Evolutionary conservation across 1,140 invertebrate species (phyloP).

Genomic region (Hylyphantes graminicola): DNA sequence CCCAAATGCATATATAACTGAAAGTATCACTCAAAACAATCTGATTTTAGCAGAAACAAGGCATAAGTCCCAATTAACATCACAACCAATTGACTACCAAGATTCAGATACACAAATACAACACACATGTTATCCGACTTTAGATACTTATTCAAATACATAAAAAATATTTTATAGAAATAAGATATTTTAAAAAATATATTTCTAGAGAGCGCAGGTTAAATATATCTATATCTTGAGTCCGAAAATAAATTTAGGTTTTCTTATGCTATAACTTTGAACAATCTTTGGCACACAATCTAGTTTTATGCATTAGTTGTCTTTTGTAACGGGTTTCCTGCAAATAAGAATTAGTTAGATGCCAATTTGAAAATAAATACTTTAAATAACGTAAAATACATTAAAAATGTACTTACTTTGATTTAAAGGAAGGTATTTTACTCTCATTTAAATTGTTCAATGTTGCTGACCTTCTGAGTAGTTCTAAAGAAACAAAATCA

Average conservation of each 20-base stretch:
- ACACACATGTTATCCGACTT: too few relatives aligned
- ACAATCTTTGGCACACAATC: slow-evolving; percentile 8
- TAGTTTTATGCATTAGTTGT: not conserved
- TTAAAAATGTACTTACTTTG: slow-evolving; percentile 6
- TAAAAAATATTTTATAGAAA: too few relatives aligned
- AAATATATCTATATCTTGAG: not conserved
- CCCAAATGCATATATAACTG: too few relatives aligned
- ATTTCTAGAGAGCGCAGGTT: not conserved
- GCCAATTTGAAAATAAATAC: not conserved
- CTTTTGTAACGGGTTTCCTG: slow-evolving; percentile 17
- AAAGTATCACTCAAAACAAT: too few relatives aligned
- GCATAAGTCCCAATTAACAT: too few relatives aligned
- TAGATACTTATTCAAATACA: too few relatives aligned
- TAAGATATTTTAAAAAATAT: too few relatives aligned
- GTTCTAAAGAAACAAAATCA: slow-evolving; percentile 14
- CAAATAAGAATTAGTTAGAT: not conserved
- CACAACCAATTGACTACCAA: too few relatives aligned
- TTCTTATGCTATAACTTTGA: not conserved
- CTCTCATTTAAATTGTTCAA: slow-evolving; percentile 24
- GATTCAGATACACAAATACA: too few relatives aligned
- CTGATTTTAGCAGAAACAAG: too few relatives aligned
- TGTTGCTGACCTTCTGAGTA: slow-evolving; percentile 26
- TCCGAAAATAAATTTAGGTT: not conserved
- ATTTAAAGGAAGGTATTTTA: slow-evolving; percentile 34
- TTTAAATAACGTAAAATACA: not conserved